Base-by-base conservation (phyloP, 2,113 vertebrate genomes). In the Harpagus bidentatus region DNA sequence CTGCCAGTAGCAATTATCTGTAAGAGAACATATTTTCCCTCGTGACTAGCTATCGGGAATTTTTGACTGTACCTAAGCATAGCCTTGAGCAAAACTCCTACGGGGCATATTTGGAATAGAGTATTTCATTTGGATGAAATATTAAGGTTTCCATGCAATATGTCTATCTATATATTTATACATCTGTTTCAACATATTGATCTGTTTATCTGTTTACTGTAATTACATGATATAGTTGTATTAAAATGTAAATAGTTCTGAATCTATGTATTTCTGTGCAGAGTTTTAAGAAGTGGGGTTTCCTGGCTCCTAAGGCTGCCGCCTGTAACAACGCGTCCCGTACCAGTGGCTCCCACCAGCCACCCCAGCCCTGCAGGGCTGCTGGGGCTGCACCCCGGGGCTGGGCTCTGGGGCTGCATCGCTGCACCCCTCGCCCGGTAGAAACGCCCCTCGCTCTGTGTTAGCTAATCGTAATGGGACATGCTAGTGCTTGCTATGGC, bases 1-100 rank as follows among this genome's bases (percentile, higher is more conserved):
- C 98, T 99, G 99, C 98, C 99, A 99, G 98, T 98, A 98, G 98
- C 98, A 99, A 99, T 99, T 99, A 99, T 98, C 98, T 99, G 98
- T 98, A 99, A 99, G 99, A 98, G 98, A 99, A 99, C 98, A 98
- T 98, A 98, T 98, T 98, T 98, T 98, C 99, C 98, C 98, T 93
- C 19, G 83, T 98, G 98, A 98, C 98, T 98, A 97, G 94, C 98
- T 98, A 98, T 98, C 84, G 88, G 98, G 98, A 98, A 95, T 97
- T 98, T 98, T 98, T 97, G 92, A 98, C 98, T 98, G 98, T 98
- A 98, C 98, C 98, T 97, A 97, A 98, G 98, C 98, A 98, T 98
- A 98, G 98, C 98, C 98, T 98, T 98, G 97, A 98, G 99, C 98
- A 98, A 98, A 98, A 98, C 88, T 98, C 98, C 98, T 98, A 97